Base-by-base conservation (phyloP, 2,888 invertebrate species). In the Agrotis ipsilon region DNA sequence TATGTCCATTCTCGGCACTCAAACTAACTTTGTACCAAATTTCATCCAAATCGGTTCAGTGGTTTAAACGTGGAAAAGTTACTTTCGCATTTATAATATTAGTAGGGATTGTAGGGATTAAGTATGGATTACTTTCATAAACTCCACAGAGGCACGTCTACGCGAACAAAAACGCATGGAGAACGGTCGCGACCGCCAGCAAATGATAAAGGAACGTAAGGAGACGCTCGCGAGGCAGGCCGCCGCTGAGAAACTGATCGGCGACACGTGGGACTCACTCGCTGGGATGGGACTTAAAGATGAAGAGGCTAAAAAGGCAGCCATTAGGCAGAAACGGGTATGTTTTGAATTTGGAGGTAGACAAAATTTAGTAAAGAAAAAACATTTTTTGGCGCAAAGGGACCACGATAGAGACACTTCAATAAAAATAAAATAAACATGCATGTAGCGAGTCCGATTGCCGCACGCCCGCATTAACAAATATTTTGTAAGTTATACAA, bases 191-290 rank as follows among this genome's bases (percentile, higher is more conserved):
- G 93, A 93, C 2, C 83, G 91, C 4, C 83, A 88, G 3, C 76
- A 81, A n/a, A 89, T 89, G 87, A 86, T 94, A 0, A 74, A 84
- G 3, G 91, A 94, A 16, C 87, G 90, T 0, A 81, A 83, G 0
- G 83, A 85, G 4, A 78, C 65, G 0, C 19, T 89, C 3, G 89
- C 81, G 0, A 88, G 81, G 55, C 80, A 87, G 24, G 52, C 75
- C 0, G 89, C 82, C 0, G 91, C 92, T 0, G 86, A 75, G 0
- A 83, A 88, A 21, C 70, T 89, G 0, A 89, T 94, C 1, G 16
- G 62, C 0, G 88, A 90, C 16, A 92, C 93, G 0, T 95, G 94
- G 95, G 92, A 93, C 81, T 90, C 92, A 0, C 85, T 95, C 14
- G 86, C 92, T 0, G 88, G 84, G 0, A 92, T 93, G 72, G 90